A percentile compares a stretch with the other conserved stretches of the same genome.
These are phyloP conservation scores for Melanotaenia duboulayi DNA, from an alignment of 2,113 vertebrate species.

Conservation along the genomic window DNA sequence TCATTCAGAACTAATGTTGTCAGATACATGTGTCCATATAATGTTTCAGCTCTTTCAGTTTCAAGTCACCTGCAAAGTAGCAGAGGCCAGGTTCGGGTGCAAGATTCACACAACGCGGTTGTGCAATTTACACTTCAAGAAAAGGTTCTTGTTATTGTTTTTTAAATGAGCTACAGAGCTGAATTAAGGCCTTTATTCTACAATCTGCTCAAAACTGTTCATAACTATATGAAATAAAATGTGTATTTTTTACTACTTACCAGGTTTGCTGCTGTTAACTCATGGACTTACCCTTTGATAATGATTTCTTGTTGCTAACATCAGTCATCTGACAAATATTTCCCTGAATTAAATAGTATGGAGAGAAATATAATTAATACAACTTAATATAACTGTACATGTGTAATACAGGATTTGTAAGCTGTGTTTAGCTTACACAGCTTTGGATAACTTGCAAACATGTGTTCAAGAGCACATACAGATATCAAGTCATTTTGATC, in stretches of 20 bases:
- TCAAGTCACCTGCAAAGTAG: not conserved
- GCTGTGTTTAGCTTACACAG: too few species aligned
- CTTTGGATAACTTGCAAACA: too few species aligned
- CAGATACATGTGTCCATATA: constrained; percentile 1
- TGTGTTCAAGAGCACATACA: too few species aligned
- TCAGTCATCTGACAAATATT: not conserved
- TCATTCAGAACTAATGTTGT: not conserved
- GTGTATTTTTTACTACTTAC: too few species aligned
- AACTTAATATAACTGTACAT: too few species aligned
- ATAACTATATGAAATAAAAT: not conserved
- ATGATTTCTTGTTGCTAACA: too few species aligned
- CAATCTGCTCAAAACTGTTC: not conserved
- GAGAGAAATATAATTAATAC: too few species aligned
- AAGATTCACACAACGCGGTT: not conserved
- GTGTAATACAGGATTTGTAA: too few species aligned
- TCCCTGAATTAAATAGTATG: not conserved
- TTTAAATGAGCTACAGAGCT: not conserved
- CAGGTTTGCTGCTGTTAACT: not conserved
- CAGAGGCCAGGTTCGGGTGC: not conserved
- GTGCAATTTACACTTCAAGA: too few species aligned
- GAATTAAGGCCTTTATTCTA: not conserved
- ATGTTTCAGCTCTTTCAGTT: not conserved
- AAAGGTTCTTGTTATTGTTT: not conserved
- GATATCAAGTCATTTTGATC: too few species aligned
- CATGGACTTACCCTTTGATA: too few species aligned